These are phyloP conservation scores for Siniperca chuatsi DNA, from an alignment of 2,113 vertebrate genomes.

Conservation along the genomic window DNA sequence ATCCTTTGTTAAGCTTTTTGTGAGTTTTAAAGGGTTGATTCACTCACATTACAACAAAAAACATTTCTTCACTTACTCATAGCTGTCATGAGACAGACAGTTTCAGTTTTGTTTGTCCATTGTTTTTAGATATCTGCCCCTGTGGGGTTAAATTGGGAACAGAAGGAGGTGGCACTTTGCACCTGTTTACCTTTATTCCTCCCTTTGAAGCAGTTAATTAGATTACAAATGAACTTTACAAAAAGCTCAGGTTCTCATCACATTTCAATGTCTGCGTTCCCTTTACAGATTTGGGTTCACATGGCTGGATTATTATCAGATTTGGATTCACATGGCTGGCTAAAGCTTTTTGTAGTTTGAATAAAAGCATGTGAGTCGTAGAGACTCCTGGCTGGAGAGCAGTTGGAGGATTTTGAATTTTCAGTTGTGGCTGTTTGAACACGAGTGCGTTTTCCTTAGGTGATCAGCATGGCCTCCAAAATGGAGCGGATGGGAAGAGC, in stretches of 20 bases:
- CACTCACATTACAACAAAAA: background rate
- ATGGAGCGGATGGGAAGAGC: conserved; percentile 43
- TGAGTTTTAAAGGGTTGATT: background rate
- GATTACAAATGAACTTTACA: background rate
- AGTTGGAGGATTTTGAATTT: conserved; percentile 31
- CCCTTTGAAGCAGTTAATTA: background rate
- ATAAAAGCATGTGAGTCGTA: conserved; percentile 14
- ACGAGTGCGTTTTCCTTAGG: conserved; percentile 12
- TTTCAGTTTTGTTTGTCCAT: background rate
- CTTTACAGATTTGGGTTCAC: background rate
- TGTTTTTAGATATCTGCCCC: background rate
- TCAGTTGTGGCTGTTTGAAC: conserved; percentile 35
- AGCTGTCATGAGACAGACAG: background rate
- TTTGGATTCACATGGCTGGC: background rate
- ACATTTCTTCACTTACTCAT: background rate
- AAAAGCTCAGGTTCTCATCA: conserved; percentile 6
- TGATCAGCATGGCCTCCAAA: conserved; percentile 37
- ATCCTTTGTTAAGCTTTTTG: background rate
- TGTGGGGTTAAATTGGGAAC: background rate
- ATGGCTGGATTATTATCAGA: background rate
- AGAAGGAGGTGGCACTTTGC: background rate
- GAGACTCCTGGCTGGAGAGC: conserved; percentile 30
- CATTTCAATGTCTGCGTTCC: background rate
- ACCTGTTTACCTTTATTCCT: background rate
- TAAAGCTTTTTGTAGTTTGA: conserved; percentile 11